These are phyloP conservation scores for Mormyrops attenuatus DNA, from an alignment of 2,797 vertebrate genomes.

Conservation along the genomic window DNA sequence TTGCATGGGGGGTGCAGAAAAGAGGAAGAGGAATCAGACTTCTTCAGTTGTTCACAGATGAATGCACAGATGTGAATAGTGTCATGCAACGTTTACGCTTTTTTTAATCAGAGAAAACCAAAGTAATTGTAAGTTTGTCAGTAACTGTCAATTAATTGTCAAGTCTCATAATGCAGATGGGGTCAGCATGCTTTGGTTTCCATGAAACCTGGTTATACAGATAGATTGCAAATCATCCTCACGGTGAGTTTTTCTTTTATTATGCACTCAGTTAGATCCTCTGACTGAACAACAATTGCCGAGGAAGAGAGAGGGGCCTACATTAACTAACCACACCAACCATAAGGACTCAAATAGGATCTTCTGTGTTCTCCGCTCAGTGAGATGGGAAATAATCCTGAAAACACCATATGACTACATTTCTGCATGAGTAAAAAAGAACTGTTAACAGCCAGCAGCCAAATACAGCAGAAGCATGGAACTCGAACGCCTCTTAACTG, in stretches of 20 bases:
- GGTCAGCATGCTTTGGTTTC: neutral
- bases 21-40: neutral
- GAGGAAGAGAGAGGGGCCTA: neutral
- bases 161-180: neutral
- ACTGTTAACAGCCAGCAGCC: neutral
- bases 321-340: neutral
- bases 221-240: neutral
- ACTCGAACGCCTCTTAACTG: neutral
- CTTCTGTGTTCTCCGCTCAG: neutral
- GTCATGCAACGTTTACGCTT: neutral
- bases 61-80: neutral
- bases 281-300: neutral
- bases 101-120: neutral
- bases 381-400: neutral
- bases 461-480: neutral
- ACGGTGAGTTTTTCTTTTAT: neutral
- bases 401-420: neutral
- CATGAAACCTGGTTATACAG: neutral
- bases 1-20: neutral
- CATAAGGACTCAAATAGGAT: neutral
- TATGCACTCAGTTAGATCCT: neutral
- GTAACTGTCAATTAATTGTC: no score
- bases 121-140: neutral
- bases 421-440: neutral
- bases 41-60: neutral